Evolutionary conservation across 2,888 invertebrate genomes (phyloP), one percentile per base, ranked within the genome.

Genomic region (Caenorhabditis wallacei): DNA sequence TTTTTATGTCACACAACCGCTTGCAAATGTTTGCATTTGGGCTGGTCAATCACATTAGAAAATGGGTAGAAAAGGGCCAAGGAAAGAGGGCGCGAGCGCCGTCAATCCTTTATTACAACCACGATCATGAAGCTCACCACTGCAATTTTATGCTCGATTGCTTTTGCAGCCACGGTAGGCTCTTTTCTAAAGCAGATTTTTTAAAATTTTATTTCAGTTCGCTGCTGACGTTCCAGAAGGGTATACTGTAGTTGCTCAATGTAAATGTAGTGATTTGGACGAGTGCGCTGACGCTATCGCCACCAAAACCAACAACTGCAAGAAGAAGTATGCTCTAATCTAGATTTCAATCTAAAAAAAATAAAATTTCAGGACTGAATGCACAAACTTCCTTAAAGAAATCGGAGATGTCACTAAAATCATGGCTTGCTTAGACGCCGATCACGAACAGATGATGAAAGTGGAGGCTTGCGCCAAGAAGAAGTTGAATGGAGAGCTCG

Each of bases 401-500:
- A 89, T 91, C 66, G 90, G 90, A 26, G 88, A 90, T 54, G 63
- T 84, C 1, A 72, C 51, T n/a, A 90, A 90, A 76, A 90, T 90
- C 59, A 87, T 87, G 46, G 82, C 83, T 35, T 90, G 90, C 68
- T 80, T 90, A 57, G 90, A 89, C 43, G 82, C 85, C 18, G 90
- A 90, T 71, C 90, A 90, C 46, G 76, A 64, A 48, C 85, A 87
- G 43, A 89, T 90, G 89, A 82, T 84, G 72, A 87, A 86, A 37
- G 63, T 91, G 53, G 90, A 90, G 74, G 70, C 82, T 30, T 90
- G 90, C 48, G 90, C 90, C 48, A 88, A 89, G 72, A 84, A 87
- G 56, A 89, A 89, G 69, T 84, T 90, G 71, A 86, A 86, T 56
- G 86, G 86, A 54, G 87, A 87, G 48, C 81, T 87, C 11, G 86